A percentile compares a stretch with the other conserved stretches of the same genome.
phyloP scores from a whole-genome alignment of 2,113 vertebrate species.

The Ciconia boyciana region DNA sequence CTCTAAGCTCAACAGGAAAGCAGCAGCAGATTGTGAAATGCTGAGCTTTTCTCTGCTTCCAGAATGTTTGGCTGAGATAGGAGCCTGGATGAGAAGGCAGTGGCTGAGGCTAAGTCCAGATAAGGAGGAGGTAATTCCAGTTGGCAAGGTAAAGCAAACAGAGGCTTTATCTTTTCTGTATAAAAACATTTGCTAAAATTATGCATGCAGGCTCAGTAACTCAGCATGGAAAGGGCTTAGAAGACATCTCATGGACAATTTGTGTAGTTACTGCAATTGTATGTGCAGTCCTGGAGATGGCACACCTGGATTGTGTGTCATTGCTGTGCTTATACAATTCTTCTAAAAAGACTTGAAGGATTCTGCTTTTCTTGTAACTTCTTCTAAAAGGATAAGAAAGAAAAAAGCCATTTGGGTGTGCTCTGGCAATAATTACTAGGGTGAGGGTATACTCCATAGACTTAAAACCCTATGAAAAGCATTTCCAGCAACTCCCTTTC shows the following conservation, averaged over 20 bases:
- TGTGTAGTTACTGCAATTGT: constrained; percentile 18
- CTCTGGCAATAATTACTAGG: neutral
- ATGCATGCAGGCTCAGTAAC: neutral
- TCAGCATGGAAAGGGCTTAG: neutral
- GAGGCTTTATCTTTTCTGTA: constrained; percentile 29
- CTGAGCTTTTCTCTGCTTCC: constrained; percentile 39
- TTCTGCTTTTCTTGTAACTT: neutral
- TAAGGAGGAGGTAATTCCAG: constrained; percentile 56
- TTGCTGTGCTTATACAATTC: neutral
- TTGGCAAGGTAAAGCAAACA: constrained; percentile 58
- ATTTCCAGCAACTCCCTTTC: neutral
- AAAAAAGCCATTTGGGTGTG: neutral
- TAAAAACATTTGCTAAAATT: constrained; percentile 27
- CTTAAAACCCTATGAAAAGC: neutral
- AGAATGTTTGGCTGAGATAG: constrained; percentile 42
- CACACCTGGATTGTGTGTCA: constrained; percentile 16
- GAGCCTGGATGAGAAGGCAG: constrained; percentile 46
- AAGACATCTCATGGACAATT: neutral
- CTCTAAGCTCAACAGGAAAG: constrained; percentile 1
- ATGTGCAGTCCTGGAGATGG: constrained; percentile 28
- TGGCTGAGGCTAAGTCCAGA: constrained; percentile 36
- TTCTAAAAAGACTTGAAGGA: neutral
- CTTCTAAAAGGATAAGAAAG: neutral
- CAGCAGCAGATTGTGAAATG: constrained; percentile 11
- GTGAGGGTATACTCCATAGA: neutral